phyloP scores from a whole-genome alignment of 92 coral and sea anemone genomes.

The Micromussa lordhowensis region DNA sequence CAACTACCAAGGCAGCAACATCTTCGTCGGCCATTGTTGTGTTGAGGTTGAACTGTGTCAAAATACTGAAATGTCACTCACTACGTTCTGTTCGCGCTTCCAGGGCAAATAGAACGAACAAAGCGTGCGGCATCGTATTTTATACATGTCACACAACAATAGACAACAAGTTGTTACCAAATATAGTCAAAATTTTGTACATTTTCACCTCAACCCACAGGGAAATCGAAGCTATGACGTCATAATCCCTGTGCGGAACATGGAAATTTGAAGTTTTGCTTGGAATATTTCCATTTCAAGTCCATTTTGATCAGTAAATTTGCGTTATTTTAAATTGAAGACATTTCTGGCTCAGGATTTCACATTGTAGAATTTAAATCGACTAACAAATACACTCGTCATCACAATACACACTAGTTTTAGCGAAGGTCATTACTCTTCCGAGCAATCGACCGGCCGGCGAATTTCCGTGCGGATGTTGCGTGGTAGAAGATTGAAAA shows the following conservation, averaged over 20 bases:
- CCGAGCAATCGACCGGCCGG: neutral
- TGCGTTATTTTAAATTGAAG: too few relatives aligned
- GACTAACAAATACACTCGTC: neutral
- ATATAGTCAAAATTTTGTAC: conserved; percentile 85
- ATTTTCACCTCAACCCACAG: neutral
- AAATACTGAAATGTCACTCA: conserved; percentile 5
- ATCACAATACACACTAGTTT: too few relatives aligned
- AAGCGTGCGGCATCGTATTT: neutral
- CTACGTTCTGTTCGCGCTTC: too few relatives aligned
- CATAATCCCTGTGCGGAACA: neutral
- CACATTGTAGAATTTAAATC: neutral
- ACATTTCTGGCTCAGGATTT: neutral
- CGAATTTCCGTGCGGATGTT: conserved; percentile 10
- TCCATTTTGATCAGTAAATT: neutral
- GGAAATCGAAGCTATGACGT: conserved; percentile 23
- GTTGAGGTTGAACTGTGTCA: neutral
- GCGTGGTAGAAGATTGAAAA: neutral
- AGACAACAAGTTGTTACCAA: conserved; percentile 66
- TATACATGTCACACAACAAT: conserved; percentile 63
- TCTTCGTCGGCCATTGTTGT: conserved; percentile 93
- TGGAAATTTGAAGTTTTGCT: neutral
- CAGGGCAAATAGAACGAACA: conserved; percentile 22
- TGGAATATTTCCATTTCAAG: neutral
- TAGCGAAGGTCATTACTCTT: neutral
- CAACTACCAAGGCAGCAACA: conserved; percentile 99